Percentiles rank a stretch among this genome's conserved stretches.
Evolutionary conservation across 2,888 invertebrate species (phyloP).

Genomic region (Aspidiotus destructor): DNA sequence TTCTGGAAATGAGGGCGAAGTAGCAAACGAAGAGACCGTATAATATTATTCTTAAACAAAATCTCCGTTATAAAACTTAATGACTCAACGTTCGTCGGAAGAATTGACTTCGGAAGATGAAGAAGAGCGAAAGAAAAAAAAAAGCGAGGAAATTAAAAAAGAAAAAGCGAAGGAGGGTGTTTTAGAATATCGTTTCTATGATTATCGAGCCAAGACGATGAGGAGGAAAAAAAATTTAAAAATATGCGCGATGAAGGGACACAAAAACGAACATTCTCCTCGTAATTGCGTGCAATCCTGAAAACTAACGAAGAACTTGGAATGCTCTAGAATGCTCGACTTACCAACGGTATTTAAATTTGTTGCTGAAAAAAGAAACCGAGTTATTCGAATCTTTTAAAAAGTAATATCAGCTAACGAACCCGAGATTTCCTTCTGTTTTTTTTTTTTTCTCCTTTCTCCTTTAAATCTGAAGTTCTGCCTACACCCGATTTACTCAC

Average conservation of each 20-base stretch:
- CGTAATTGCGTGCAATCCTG: constrained; percentile 2
- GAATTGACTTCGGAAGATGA: constrained; percentile 19
- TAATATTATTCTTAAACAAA: constrained; percentile 32
- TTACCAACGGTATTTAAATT: not conserved
- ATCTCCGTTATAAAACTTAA: constrained; percentile 33
- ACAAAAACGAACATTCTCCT: constrained; percentile 1
- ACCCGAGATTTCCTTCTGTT: too few relatives aligned
- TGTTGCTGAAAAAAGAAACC: too few relatives aligned
- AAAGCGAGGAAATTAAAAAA: not conserved
- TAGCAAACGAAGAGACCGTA: constrained; percentile 15
- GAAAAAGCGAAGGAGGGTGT: constrained; percentile 10
- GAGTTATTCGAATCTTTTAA: too few relatives aligned
- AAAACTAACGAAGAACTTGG: not conserved
- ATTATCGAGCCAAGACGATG: constrained; percentile 12
- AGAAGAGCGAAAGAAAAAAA: not conserved
- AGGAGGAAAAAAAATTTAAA: not conserved
- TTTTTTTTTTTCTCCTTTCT: too few relatives aligned
- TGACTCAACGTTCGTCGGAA: constrained; percentile 28
- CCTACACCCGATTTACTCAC: too few relatives aligned
- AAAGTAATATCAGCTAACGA: too few relatives aligned
- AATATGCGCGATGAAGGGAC: constrained; percentile 1
- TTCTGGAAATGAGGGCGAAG: constrained; percentile 26
- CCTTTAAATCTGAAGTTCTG: too few relatives aligned
- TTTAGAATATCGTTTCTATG: constrained; percentile 26
- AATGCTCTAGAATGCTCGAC: not conserved